Percentiles rank a stretch among this genome's conserved stretches.
These are phyloP conservation scores for Centroberyx gerrardi DNA, from an alignment of 2,797 vertebrate genomes.

Conservation along the genomic window DNA sequence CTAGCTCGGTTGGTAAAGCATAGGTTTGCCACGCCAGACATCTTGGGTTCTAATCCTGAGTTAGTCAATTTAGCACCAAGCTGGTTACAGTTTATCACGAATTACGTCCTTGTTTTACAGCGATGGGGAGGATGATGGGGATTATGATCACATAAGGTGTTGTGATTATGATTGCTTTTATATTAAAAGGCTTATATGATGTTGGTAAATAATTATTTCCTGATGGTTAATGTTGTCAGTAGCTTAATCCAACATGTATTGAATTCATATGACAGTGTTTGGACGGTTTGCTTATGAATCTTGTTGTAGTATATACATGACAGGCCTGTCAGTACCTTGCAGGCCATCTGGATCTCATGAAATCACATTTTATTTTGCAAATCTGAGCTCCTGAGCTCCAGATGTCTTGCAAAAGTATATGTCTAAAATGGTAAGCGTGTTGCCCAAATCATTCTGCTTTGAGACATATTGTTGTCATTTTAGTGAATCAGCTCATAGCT, in stretches of 20 bases:
- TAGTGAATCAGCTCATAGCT: not conserved
- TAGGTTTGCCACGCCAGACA: too few species aligned
- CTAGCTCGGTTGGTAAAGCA: too few species aligned
- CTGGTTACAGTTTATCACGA: too few species aligned
- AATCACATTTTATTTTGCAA: not conserved
- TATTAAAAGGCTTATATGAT: too few species aligned
- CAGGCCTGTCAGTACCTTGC: not conserved
- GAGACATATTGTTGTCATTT: not conserved
- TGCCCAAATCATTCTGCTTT: not conserved
- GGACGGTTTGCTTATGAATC: not conserved
- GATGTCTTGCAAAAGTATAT: not conserved
- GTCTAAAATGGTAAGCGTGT: not conserved
- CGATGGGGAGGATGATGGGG: too few species aligned
- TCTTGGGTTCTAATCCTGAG: too few species aligned
- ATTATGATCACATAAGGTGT: too few species aligned
- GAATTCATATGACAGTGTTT: not conserved
- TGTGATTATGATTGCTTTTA: too few species aligned
- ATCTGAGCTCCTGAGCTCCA: not conserved
- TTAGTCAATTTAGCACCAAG: too few species aligned
- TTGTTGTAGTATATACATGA: not conserved
- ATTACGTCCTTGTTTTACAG: too few species aligned
- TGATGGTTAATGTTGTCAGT: not conserved
- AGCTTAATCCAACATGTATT: not conserved
- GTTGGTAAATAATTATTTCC: too few species aligned
- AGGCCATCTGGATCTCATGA: not conserved